Evolutionary conservation across 2,797 vertebrate genomes (phyloP).

Genomic region (Schizopygopsis malacanthus): DNA sequence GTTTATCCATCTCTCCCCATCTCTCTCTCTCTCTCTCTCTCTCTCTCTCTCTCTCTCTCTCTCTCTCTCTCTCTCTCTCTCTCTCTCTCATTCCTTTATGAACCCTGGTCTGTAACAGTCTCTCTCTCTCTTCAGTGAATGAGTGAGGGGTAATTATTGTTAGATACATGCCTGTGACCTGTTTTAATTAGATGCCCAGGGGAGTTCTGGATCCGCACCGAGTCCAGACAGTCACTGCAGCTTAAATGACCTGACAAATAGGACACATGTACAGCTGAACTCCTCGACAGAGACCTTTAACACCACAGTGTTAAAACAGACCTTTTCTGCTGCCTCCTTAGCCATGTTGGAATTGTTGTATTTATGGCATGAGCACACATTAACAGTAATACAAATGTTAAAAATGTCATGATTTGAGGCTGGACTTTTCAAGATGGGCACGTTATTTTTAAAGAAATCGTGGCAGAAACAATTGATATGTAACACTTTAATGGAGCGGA

Average conservation of each 20-base stretch:
- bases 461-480: background rate
- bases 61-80: conserved; percentile 7
- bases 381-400: background rate
- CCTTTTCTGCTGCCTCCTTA: background rate
- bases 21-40: conserved; percentile 8
- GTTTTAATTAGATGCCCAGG: conserved; percentile 56
- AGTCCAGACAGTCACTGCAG: conserved; percentile 22
- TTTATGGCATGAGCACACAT: background rate
- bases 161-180: conserved; percentile 60
- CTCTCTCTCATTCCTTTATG: conserved; percentile 12
- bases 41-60: conserved; percentile 28
- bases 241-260: conserved; percentile 32
- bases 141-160: conserved; percentile 59
- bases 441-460: background rate
- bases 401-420: background rate
- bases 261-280: background rate
- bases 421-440: background rate
- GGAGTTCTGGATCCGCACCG: conserved; percentile 21
- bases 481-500: no score
- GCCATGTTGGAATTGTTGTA: background rate
- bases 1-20: background rate
- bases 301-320: conserved; percentile 8
- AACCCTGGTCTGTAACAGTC: conserved; percentile 14
- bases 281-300: conserved; percentile 8
- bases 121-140: conserved; percentile 43